Evolutionary conservation across 2,113 vertebrate species (phyloP).

Genomic region (Geococcyx californianus): DNA sequence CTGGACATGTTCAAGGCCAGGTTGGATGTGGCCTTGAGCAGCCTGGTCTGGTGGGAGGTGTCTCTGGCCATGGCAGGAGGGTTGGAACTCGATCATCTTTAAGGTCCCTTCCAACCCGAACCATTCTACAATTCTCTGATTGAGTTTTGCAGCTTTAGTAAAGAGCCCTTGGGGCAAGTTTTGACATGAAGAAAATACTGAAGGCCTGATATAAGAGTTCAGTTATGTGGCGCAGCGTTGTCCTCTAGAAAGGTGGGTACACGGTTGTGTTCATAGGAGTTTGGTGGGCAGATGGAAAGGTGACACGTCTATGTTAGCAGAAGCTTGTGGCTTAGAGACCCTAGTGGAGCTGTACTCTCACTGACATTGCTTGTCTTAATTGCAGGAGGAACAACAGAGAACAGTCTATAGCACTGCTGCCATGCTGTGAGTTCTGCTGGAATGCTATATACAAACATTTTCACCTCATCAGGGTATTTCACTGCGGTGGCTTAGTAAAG

Average conservation of each 20-base stretch:
- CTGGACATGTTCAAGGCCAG: too few species aligned
- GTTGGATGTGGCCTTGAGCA: too few species aligned
- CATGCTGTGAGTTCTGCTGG: background rate
- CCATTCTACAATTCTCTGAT: background rate
- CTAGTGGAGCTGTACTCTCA: background rate
- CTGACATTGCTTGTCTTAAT: background rate
- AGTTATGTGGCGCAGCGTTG: background rate
- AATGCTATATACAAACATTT: background rate
- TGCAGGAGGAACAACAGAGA: background rate
- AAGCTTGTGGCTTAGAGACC: background rate
- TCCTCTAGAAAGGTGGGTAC: background rate
- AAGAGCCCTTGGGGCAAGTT: background rate
- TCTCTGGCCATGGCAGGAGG: too few species aligned
- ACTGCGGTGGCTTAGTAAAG: background rate
- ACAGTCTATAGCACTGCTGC: fast-evolving
- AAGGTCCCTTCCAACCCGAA: too few species aligned
- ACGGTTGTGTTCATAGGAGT: background rate
- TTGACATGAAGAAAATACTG: background rate
- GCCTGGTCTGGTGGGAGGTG: too few species aligned
- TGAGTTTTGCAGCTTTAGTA: background rate
- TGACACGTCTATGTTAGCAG: background rate
- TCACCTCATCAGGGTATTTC: background rate
- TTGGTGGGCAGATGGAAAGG: background rate
- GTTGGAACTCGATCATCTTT: too few species aligned
- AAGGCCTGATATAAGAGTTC: background rate